These are phyloP conservation scores for Acanthochromis polyacanthus DNA, from an alignment of 2,113 vertebrate genomes.

Conservation along the genomic window DNA sequence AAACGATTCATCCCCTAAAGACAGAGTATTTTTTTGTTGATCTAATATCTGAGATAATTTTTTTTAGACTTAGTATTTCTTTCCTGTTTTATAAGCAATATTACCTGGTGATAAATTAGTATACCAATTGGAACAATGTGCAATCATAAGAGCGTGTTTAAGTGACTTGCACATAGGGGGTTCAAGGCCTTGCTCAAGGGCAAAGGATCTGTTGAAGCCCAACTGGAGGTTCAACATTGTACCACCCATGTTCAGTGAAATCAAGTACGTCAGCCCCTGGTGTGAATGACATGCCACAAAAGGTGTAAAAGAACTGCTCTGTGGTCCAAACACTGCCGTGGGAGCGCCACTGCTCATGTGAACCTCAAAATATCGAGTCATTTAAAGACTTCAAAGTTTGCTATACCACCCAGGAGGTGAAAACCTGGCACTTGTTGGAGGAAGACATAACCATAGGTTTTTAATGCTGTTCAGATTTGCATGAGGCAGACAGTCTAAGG, in stretches of 20 bases:
- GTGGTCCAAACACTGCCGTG: neutral
- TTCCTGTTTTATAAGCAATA: neutral
- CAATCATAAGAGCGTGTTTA: neutral
- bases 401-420: neutral
- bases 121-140: too few species aligned
- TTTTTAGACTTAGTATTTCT: neutral
- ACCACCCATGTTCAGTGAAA: neutral
- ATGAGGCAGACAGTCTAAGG: neutral
- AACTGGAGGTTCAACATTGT: too few species aligned
- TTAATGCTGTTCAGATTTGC: neutral
- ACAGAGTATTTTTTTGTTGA: neutral
- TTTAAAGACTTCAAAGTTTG: neutral
- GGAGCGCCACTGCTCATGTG: too few species aligned
- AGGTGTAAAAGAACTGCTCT: neutral
- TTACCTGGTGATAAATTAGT: neutral
- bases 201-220: neutral
- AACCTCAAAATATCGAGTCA: neutral
- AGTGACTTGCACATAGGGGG: neutral
- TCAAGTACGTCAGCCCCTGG: neutral
- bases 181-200: neutral
- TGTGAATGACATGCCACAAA: neutral
- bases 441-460: too few species aligned
- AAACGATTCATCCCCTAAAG: conserved; percentile 11
- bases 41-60: neutral
- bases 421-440: too few species aligned